These are phyloP conservation scores for Remorina albescens DNA, from an alignment of 2,797 vertebrate species.

Conservation along the genomic window DNA sequence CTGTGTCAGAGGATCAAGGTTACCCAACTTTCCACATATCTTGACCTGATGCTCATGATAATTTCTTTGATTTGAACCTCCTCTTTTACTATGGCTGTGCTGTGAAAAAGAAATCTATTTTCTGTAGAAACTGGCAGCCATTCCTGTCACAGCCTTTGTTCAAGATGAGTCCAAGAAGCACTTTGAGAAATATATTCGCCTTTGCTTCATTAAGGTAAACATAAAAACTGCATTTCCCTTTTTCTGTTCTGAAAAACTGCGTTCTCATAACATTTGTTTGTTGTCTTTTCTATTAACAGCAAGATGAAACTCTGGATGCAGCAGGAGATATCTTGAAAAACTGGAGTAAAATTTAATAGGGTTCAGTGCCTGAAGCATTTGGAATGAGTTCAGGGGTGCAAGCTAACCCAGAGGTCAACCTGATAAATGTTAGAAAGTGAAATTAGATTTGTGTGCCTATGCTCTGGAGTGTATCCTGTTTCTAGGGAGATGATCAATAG, in stretches of 20 bases:
- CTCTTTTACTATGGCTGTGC: not conserved
- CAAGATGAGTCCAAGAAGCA: constrained; percentile 86
- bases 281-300: constrained; percentile 78
- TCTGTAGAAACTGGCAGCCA: constrained; percentile 93
- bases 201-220: constrained; percentile 98
- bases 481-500: not conserved
- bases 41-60: too few species aligned
- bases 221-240: not conserved
- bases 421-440: not conserved
- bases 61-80: too few species aligned
- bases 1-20: too few species aligned
- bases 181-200: constrained; percentile 95
- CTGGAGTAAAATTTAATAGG: constrained; percentile 83
- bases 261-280: not conserved
- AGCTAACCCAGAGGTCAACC: not conserved
- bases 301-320: constrained; percentile 93
- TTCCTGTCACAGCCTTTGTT: constrained; percentile 95
- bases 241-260: not conserved
- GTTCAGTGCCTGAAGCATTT: not conserved
- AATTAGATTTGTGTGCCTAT: too few species aligned
- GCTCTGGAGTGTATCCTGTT: not conserved
- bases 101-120: constrained; percentile 36
- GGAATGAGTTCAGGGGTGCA: not conserved
- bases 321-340: constrained; percentile 91
- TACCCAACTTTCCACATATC: too few species aligned